phyloP scores from a whole-genome alignment of 2,888 invertebrate genomes.

The Buathra laborator region DNA sequence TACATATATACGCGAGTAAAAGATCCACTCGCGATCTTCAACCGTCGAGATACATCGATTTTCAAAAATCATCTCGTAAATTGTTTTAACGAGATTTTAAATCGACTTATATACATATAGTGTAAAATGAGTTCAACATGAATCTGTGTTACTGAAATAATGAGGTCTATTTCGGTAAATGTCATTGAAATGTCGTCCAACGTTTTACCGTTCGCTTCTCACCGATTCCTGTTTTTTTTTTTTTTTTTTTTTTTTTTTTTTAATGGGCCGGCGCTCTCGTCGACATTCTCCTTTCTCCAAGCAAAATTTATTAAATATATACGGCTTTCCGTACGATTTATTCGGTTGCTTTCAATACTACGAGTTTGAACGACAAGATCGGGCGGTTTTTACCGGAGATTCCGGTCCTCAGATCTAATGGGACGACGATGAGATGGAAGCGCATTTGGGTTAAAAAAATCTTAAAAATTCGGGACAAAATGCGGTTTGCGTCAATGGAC shows the following conservation, averaged over 20 bases:
- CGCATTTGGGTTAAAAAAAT: too few species aligned
- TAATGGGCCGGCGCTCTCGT: not conserved
- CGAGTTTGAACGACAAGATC: too few species aligned
- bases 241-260: not conserved
- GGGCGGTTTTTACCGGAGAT: too few species aligned
- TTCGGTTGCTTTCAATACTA: too few species aligned
- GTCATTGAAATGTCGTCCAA: constrained; percentile 38
- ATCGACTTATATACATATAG: constrained; percentile 1
- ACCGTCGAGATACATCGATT: not conserved
- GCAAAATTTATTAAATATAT: too few species aligned
- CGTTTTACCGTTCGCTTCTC: not conserved
- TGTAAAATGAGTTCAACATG: constrained; percentile 34
- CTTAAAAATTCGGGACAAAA: too few species aligned
- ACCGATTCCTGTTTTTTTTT: not conserved
- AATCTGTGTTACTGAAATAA: constrained; percentile 5
- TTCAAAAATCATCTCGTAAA: constrained; percentile 5
- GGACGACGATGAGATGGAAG: too few species aligned
- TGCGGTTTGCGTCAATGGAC: too few species aligned
- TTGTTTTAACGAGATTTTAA: not conserved
- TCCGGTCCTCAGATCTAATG: too few species aligned
- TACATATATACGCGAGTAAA: constrained; percentile 6
- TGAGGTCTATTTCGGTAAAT: constrained; percentile 21
- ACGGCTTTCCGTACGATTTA: too few species aligned
- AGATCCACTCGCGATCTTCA: not conserved
- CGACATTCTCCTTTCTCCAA: not conserved